A percentile compares a stretch with the other conserved stretches of the same genome.
Evolutionary conservation across 1,140 invertebrate species (phyloP).

Genomic region (Pseudomyrmex gracilis): DNA sequence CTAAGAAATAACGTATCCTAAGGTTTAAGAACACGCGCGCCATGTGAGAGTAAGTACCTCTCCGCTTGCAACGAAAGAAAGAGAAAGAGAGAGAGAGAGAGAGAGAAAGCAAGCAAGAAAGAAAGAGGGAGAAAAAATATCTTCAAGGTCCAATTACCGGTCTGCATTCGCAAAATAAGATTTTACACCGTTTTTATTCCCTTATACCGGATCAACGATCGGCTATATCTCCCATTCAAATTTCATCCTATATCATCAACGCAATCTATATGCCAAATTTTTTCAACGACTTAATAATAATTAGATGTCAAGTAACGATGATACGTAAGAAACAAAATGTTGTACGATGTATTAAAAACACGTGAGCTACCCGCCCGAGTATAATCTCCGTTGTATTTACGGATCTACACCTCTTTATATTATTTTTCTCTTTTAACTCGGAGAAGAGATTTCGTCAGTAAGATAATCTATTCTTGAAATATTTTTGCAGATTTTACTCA

Average conservation of each 20-base stretch:
- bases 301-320: slow-evolving; percentile 1
- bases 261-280: slow-evolving; percentile 56
- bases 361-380: slow-evolving; percentile 9
- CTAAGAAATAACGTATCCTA: slow-evolving; percentile 62
- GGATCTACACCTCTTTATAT: background rate
- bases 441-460: slow-evolving; percentile 41
- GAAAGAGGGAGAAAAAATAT: slow-evolving; percentile 16
- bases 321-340: slow-evolving; percentile 42
- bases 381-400: slow-evolving; percentile 46
- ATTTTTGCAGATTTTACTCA: slow-evolving; percentile 63
- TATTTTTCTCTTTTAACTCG: slow-evolving; percentile 5
- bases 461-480: slow-evolving; percentile 36
- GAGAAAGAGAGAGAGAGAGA: no score
- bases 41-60: background rate
- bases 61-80: slow-evolving; percentile 1
- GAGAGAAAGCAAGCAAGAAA: no score
- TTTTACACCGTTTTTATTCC: slow-evolving; percentile 48
- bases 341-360: slow-evolving; percentile 28
- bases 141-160: slow-evolving; percentile 62
- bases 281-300: slow-evolving; percentile 47
- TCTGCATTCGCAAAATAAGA: slow-evolving; percentile 62
- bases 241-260: no score
- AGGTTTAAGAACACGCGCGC: slow-evolving; percentile 45
- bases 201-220: slow-evolving; percentile 8
- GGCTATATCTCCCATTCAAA: slow-evolving; percentile 45